phyloP scores from a whole-genome alignment of 2,797 vertebrate species.

The Capromys pilorides region DNA sequence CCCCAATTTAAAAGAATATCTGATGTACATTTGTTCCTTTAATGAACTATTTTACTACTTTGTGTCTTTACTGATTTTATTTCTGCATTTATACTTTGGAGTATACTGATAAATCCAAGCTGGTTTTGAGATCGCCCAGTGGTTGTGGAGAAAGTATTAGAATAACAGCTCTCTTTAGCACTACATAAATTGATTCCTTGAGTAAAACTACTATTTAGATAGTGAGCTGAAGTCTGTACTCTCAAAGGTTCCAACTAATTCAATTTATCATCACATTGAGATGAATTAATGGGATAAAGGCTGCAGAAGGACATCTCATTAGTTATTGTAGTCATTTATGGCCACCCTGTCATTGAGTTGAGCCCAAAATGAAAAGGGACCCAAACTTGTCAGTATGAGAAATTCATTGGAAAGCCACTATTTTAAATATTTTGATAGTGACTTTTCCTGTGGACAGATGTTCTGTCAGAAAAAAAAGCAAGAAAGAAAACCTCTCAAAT shows the following conservation, averaged over 20 bases:
- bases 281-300: not conserved
- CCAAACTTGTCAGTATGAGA: conserved; percentile 32
- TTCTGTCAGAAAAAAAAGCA: conserved; percentile 15
- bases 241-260: conserved; percentile 35
- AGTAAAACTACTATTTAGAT: conserved; percentile 35
- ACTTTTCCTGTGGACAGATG: conserved; percentile 59
- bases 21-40: not conserved
- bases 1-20: conserved; percentile 15
- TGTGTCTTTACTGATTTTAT: not conserved
- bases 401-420: conserved; percentile 47
- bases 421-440: conserved; percentile 60
- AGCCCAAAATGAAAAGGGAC: conserved; percentile 12
- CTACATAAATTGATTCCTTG: not conserved
- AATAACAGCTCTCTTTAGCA: not conserved
- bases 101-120: not conserved
- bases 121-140: not conserved
- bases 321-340: not conserved
- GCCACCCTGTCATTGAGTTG: not conserved
- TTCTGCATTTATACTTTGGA: not conserved
- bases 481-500: not conserved
- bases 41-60: not conserved
- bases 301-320: not conserved
- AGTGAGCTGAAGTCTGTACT: not conserved
- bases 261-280: not conserved
- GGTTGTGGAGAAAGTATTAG: not conserved